These are phyloP conservation scores for Willisornis vidua DNA, from an alignment of 2,113 vertebrate genomes.

Conservation along the genomic window DNA sequence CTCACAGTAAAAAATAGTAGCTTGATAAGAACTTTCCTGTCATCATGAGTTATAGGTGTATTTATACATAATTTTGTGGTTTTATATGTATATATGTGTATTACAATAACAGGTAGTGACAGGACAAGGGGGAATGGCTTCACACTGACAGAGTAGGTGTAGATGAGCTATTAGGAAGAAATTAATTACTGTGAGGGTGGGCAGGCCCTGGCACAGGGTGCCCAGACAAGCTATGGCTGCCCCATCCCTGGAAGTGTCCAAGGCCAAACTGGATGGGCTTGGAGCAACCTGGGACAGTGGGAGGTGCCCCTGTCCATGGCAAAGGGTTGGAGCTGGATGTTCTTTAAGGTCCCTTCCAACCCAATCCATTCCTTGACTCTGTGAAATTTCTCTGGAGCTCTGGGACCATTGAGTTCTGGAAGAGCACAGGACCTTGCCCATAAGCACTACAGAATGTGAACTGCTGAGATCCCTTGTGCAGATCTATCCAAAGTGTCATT, in stretches of 20 bases:
- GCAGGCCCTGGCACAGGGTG: background rate
- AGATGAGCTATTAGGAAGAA: background rate
- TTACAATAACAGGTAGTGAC: background rate
- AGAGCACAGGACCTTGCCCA: background rate
- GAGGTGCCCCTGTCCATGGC: background rate
- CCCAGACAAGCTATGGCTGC: background rate
- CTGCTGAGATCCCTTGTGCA: background rate
- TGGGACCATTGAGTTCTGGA: background rate
- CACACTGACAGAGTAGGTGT: accelerated
- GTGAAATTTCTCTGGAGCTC: background rate
- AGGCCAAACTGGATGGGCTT: background rate
- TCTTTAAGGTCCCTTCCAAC: background rate
- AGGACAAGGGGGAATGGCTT: background rate
- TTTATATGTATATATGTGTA: background rate
- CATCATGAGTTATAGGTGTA: background rate
- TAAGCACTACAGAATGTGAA: background rate
- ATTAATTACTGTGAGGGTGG: accelerated
- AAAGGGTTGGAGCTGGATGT: background rate
- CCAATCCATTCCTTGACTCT: background rate
- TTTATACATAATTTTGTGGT: background rate
- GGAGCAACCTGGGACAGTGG: background rate
- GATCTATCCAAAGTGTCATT: background rate
- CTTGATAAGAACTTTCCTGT: background rate
- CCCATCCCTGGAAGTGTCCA: background rate
- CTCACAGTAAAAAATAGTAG: background rate